Evolutionary conservation across 53 echinoderm and acorn worm genomes (phyloP).

Genomic region (Paracentrotus lividus): DNA sequence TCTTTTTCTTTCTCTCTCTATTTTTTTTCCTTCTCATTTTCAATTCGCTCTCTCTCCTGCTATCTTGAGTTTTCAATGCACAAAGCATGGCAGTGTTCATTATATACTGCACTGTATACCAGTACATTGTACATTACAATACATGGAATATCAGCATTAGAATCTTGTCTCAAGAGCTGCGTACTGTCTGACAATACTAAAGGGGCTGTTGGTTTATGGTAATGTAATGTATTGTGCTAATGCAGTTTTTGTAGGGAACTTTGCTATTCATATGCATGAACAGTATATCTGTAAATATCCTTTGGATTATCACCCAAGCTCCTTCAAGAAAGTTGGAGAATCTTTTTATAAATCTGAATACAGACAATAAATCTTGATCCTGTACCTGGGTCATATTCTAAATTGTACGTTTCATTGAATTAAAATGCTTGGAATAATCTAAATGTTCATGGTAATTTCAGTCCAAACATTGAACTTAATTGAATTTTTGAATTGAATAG

Average conservation of each 20-base stretch:
- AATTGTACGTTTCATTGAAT: too few species aligned
- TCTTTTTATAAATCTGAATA: too few species aligned
- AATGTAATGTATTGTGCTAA: not conserved
- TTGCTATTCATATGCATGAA: not conserved
- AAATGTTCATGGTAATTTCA: too few species aligned
- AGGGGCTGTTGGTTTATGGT: constrained; percentile 14
- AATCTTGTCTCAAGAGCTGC: not conserved
- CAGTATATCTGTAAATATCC: not conserved
- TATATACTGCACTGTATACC: not conserved
- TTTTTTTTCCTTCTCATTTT: not conserved
- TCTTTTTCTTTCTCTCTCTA: not conserved
- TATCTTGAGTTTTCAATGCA: not conserved
- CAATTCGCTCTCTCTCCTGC: not conserved
- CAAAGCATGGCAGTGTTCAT: not conserved
- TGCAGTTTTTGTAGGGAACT: not conserved
- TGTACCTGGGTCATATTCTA: too few species aligned
- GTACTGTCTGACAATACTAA: not conserved
- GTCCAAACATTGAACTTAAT: too few species aligned
- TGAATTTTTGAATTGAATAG: too few species aligned
- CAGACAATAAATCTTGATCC: too few species aligned
- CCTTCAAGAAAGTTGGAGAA: not conserved
- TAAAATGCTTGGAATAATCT: too few species aligned
- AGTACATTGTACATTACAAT: not conserved
- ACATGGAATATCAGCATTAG: not conserved
- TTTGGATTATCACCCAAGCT: too few species aligned